Evolutionary conservation across 2,797 vertebrate genomes (phyloP).

Genomic region (Gastrophryne carolinensis): DNA sequence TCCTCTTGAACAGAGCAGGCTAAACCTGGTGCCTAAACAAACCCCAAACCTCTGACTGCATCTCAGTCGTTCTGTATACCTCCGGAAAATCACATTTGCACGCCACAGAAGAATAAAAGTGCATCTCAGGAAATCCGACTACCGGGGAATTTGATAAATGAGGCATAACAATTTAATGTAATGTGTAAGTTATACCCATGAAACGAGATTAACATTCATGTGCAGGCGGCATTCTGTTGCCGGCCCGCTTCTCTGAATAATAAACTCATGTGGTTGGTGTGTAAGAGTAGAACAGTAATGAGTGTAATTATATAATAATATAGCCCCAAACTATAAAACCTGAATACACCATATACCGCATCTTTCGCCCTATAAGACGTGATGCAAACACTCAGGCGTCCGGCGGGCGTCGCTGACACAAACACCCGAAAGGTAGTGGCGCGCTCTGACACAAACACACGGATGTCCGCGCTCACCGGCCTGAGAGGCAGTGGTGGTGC

Average conservation of each 20-base stretch:
- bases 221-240: background rate
- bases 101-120: background rate
- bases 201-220: background rate
- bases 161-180: background rate
- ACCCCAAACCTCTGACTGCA: background rate
- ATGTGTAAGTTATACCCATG: background rate
- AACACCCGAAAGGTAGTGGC: too few relatives aligned
- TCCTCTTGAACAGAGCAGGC: background rate
- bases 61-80: background rate
- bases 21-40: background rate
- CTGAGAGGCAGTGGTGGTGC: too few relatives aligned
- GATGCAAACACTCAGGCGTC: too few relatives aligned
- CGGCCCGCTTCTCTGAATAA: background rate
- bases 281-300: too few relatives aligned
- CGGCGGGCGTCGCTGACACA: too few relatives aligned
- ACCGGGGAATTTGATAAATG: background rate
- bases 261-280: too few relatives aligned
- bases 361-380: too few relatives aligned
- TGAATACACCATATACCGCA: too few relatives aligned
- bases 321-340: too few relatives aligned
- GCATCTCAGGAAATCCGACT: background rate
- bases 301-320: too few relatives aligned
- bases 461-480: too few relatives aligned
- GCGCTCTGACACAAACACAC: too few relatives aligned
- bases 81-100: background rate